Evolutionary conservation across 2,888 invertebrate species (phyloP).

Genomic region (Digitonthophagus gazella): DNA sequence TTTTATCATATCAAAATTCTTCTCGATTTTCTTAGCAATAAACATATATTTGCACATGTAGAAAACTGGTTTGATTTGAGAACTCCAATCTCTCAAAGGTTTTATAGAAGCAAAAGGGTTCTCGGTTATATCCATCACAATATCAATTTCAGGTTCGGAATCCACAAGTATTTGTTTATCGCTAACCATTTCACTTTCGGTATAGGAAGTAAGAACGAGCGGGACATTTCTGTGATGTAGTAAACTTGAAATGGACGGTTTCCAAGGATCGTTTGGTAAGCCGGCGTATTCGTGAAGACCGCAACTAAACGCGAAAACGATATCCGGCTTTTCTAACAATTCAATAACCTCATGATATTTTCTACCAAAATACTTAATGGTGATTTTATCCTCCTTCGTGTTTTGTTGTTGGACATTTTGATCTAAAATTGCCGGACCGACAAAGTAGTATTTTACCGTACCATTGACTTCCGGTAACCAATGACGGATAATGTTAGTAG

Average conservation of each 20-base stretch:
- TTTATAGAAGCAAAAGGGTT: constrained; percentile 41
- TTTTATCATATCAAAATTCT: neutral
- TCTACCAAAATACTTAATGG: constrained; percentile 28
- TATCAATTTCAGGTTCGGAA: constrained; percentile 21
- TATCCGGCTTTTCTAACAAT: constrained; percentile 37
- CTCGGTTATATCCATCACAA: constrained; percentile 31
- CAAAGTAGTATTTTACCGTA: constrained; percentile 28
- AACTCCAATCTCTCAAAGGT: constrained; percentile 41
- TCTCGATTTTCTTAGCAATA: constrained; percentile 25
- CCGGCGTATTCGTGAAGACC: constrained; percentile 42
- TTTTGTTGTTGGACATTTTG: neutral
- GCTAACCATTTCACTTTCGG: constrained; percentile 38
- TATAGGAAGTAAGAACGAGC: constrained; percentile 44
- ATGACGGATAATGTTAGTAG: constrained; percentile 39
- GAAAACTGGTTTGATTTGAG: constrained; percentile 37
- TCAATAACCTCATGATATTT: constrained; percentile 40
- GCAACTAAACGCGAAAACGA: constrained; percentile 44
- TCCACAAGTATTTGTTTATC: constrained; percentile 35
- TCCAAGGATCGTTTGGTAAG: constrained; percentile 38
- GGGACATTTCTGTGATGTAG: constrained; percentile 34
- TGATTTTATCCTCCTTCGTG: neutral
- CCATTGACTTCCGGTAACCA: constrained; percentile 30
- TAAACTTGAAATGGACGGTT: constrained; percentile 36
- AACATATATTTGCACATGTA: constrained; percentile 41
- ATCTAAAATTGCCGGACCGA: constrained; percentile 37